Conservation (phyloP, 2,113 vertebrate species). For the Mastomys natalensis region DNA sequence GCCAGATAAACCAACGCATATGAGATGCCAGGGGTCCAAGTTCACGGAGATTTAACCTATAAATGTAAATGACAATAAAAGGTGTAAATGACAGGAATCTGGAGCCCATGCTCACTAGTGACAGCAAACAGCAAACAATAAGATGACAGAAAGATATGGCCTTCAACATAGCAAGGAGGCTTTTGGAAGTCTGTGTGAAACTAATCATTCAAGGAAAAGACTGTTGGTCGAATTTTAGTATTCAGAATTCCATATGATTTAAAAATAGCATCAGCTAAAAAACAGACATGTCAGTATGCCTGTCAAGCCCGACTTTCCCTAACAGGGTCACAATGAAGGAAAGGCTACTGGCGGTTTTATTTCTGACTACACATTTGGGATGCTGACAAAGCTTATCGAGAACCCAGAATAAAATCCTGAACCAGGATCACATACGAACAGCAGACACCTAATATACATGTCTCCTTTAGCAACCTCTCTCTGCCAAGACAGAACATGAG, state of each 20-base stretch:
- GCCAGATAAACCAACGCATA: constrained; percentile 99
- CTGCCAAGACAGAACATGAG: constrained; percentile 43
- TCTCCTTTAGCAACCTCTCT: constrained; percentile 35
- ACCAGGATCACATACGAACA: constrained; percentile 33
- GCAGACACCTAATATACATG: background rate
- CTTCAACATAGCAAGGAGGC: background rate
- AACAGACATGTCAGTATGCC: background rate
- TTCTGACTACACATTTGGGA: background rate
- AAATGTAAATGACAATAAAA: constrained; percentile 77
- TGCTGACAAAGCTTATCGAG: constrained; percentile 45
- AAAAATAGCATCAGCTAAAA: constrained; percentile 58
- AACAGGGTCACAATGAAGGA: background rate
- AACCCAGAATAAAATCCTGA: constrained; percentile 25
- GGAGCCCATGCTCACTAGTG: background rate
- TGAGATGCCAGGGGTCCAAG: constrained; percentile 96
- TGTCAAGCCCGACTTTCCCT: background rate
- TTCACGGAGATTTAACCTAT: constrained; percentile 98
- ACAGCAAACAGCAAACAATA: constrained; percentile 24
- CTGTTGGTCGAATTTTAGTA: background rate
- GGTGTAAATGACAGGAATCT: constrained; percentile 41
- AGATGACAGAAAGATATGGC: background rate
- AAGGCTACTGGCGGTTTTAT: background rate
- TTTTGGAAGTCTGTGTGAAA: background rate
- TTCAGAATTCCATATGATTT: constrained; percentile 6
- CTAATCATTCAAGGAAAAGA: constrained; percentile 36